phyloP scores from a whole-genome alignment of 2,888 invertebrate species.

The Brachycybe producta region DNA sequence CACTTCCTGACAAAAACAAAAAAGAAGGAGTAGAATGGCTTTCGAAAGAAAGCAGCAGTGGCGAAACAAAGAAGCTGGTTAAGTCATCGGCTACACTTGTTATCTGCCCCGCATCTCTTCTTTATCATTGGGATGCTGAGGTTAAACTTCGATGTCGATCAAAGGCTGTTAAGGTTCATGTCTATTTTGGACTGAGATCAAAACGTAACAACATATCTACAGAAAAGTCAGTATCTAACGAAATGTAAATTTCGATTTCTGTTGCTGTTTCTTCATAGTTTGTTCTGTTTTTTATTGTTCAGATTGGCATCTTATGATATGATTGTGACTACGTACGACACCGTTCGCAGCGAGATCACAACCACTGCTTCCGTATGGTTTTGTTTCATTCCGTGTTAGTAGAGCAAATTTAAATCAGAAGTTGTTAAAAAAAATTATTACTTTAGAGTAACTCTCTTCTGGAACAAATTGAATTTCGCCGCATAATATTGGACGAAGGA shows the following conservation, averaged over 20 bases:
- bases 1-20: too few species aligned
- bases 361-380: conserved; percentile 6
- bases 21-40: not conserved
- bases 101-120: conserved; percentile 78
- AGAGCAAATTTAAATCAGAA: not conserved
- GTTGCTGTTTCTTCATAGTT: too few species aligned
- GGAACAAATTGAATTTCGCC: not conserved
- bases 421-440: not conserved
- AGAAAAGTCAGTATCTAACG: too few species aligned
- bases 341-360: conserved; percentile 41
- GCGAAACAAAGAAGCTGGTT: too few species aligned
- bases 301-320: conserved; percentile 58
- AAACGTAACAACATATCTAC: too few species aligned
- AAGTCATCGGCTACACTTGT: too few species aligned
- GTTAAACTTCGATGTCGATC: conserved; percentile 49
- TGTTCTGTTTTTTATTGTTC: too few species aligned
- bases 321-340: conserved; percentile 78
- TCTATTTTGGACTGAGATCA: conserved; percentile 72
- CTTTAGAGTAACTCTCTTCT: not conserved
- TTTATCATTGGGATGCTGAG: conserved; percentile 81
- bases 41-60: too few species aligned
- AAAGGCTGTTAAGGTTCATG: conserved; percentile 47
- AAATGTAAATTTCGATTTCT: too few species aligned
- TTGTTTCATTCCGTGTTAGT: not conserved
- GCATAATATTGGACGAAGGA: conserved; percentile 85